phyloP scores from a whole-genome alignment of 2,113 vertebrate species.

The Actinemys pallida region DNA sequence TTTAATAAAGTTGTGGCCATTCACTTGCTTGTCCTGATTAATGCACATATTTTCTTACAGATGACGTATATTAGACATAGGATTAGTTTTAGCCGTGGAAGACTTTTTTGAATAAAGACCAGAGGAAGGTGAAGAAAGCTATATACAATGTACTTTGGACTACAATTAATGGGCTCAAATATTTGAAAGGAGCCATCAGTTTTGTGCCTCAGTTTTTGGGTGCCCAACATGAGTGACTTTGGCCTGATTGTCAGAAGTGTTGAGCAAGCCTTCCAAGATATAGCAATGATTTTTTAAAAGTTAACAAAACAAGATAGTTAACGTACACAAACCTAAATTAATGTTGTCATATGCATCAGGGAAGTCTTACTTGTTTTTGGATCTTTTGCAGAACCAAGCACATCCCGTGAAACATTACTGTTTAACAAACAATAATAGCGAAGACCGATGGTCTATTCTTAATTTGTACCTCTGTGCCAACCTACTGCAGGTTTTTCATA shows the following conservation, averaged over 20 bases:
- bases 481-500: not conserved
- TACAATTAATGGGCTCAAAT: not conserved
- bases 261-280: not conserved
- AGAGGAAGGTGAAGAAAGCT: not conserved
- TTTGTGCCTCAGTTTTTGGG: not conserved
- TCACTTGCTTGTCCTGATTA: not conserved
- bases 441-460: conserved; percentile 11
- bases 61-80: not conserved
- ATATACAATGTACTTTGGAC: not conserved
- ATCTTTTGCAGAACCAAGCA: conserved; percentile 4
- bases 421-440: not conserved
- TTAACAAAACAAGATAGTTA: not conserved
- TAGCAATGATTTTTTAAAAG: not conserved
- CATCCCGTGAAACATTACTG: not conserved
- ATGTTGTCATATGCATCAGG: not conserved
- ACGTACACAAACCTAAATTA: not conserved
- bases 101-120: not conserved
- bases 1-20: not conserved
- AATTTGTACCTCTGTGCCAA: not conserved
- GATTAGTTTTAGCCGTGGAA: not conserved
- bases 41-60: not conserved
- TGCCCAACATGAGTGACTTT: not conserved
- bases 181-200: not conserved
- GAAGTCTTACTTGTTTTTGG: not conserved
- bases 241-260: not conserved